Evolutionary conservation across 2,888 invertebrate genomes (phyloP).

Genomic region (Anarsia innoxiella): DNA sequence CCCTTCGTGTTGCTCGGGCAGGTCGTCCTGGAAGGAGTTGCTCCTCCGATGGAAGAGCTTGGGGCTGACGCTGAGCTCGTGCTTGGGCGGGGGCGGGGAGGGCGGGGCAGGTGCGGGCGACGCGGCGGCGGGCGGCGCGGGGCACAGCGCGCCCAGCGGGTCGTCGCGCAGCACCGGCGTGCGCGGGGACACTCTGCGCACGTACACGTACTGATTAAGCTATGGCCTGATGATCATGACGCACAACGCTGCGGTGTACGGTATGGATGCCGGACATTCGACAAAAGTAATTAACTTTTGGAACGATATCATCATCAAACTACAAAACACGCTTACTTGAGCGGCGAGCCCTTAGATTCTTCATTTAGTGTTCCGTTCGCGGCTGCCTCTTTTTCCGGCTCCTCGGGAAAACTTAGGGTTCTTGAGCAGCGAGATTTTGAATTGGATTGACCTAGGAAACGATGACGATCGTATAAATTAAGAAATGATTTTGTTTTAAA

Average conservation of each 20-base stretch:
- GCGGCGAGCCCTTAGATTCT: conserved; percentile 61
- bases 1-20: conserved; percentile 56
- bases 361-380: conserved; percentile 37
- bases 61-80: conserved; percentile 79
- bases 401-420: conserved; percentile 73
- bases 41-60: conserved; percentile 78
- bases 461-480: too few species aligned
- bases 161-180: conserved; percentile 94
- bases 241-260: too few species aligned
- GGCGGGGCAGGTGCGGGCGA: conserved; percentile 22
- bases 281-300: too few species aligned
- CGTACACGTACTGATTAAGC: conserved; percentile 5
- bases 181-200: conserved; percentile 82
- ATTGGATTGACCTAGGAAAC: conserved; percentile 40
- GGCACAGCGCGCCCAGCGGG: conserved; percentile 87
- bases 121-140: conserved; percentile 26
- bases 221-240: too few species aligned
- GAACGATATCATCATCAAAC: too few species aligned
- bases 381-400: conserved; percentile 53
- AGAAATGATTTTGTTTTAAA: not conserved
- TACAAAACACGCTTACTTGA: conserved; percentile 52
- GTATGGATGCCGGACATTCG: too few species aligned
- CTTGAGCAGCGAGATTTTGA: conserved; percentile 70
- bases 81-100: conserved; percentile 39
- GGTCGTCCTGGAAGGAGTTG: conserved; percentile 71